Percentiles rank a stretch among this genome's conserved stretches.
These are phyloP conservation scores for Athripsodes cinereus DNA, from an alignment of 2,888 invertebrate species.

Conservation along the genomic window DNA sequence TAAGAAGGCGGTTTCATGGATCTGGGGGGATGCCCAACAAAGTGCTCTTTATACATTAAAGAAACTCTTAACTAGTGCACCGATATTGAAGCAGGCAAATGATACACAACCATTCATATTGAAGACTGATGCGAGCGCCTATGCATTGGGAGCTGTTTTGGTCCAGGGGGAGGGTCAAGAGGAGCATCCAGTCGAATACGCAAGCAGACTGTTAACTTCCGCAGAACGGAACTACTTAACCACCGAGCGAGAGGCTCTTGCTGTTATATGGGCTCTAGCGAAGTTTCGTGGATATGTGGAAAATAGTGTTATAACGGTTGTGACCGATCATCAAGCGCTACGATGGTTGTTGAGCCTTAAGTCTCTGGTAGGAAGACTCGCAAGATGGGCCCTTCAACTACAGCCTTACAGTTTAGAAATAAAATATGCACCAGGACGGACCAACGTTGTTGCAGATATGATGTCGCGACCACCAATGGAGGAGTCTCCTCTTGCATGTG, in stretches of 20 bases:
- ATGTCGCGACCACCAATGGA: background rate
- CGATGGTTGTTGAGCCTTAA: constrained; percentile 2
- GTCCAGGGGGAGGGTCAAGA: background rate
- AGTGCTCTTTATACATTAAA: too few relatives aligned
- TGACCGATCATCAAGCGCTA: constrained; percentile 3
- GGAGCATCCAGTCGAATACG: background rate
- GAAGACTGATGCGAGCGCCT: background rate
- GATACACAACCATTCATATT: too few relatives aligned
- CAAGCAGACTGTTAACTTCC: background rate
- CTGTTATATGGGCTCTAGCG: background rate
- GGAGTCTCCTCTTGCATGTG: background rate
- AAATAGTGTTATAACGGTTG: background rate
- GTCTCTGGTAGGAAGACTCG: background rate
- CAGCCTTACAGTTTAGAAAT: background rate
- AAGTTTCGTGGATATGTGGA: background rate
- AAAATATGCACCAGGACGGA: constrained; percentile 3
- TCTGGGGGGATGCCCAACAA: too few relatives aligned
- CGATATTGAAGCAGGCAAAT: too few relatives aligned
- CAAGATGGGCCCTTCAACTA: constrained; percentile 5
- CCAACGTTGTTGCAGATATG: background rate
- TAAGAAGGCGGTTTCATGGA: too few relatives aligned
- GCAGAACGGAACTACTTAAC: background rate
- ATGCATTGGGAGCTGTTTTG: background rate
- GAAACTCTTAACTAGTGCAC: too few relatives aligned
- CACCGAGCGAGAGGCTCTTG: background rate